Conservation (phyloP, 2,888 invertebrate species). For the Lobophora halterata region DNA sequence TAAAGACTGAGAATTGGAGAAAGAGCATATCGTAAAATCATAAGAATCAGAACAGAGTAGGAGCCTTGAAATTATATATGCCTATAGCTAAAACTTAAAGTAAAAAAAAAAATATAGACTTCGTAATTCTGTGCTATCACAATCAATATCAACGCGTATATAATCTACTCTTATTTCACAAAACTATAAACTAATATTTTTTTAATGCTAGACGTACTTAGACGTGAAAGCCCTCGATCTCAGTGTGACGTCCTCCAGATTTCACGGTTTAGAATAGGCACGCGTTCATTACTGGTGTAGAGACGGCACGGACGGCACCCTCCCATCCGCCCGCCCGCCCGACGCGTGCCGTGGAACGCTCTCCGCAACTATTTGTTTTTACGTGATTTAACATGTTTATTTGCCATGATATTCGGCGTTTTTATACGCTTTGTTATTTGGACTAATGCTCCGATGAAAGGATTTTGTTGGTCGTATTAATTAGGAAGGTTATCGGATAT, state of each 20-base stretch:
- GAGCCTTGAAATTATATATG: too few relatives aligned
- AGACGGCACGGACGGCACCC: conserved; percentile 32
- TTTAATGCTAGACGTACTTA: conserved; percentile 17
- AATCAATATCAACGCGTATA: too few relatives aligned
- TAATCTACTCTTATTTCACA: too few relatives aligned
- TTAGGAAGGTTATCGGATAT: conserved; percentile 19
- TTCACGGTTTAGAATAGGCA: conserved; percentile 45
- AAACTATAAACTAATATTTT: conserved; percentile 11
- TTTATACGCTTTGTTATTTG: conserved; percentile 32
- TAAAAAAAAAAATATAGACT: too few relatives aligned
- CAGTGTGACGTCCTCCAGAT: conserved; percentile 44
- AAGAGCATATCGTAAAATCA: too few relatives aligned
- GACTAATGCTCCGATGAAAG: conserved; percentile 26
- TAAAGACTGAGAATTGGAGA: too few relatives aligned
- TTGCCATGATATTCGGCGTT: conserved; percentile 37
- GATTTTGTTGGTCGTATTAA: conserved; percentile 22
- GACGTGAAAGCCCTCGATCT: conserved; percentile 19
- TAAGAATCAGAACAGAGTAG: too few relatives aligned
- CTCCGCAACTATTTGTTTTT: conserved; percentile 66
- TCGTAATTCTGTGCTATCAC: too few relatives aligned
- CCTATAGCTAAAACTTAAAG: too few relatives aligned
- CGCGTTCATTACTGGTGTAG: conserved; percentile 59
- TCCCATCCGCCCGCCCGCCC: too few relatives aligned
- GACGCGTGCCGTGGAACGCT: conserved; percentile 15
- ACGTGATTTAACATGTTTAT: conserved; percentile 72